Conservation (phyloP, 2,888 invertebrate genomes). For the Crepidodera aurea region DNA sequence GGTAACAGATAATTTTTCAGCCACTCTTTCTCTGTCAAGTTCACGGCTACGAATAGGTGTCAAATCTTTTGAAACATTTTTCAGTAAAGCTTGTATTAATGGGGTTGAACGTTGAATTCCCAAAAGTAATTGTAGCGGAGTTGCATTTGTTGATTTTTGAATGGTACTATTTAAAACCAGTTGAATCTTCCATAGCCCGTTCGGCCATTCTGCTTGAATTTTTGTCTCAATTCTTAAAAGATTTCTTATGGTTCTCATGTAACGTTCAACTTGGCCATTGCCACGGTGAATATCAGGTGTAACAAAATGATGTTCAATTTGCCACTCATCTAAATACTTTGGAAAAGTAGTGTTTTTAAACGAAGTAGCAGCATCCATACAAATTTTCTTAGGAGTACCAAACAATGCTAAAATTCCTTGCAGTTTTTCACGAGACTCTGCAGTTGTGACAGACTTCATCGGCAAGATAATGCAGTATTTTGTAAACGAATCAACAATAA, state of each 20-base stretch:
- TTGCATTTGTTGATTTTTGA: conserved; percentile 40
- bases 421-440: conserved; percentile 30
- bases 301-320: conserved; percentile 32
- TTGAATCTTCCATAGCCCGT: conserved; percentile 41
- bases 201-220: conserved; percentile 40
- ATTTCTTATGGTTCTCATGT: conserved; percentile 43
- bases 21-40: conserved; percentile 33
- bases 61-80: conserved; percentile 32
- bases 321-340: conserved; percentile 31
- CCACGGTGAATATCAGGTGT: conserved; percentile 39
- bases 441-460: conserved; percentile 33
- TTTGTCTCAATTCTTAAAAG: conserved; percentile 37
- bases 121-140: conserved; percentile 39
- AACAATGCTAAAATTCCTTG: conserved; percentile 33
- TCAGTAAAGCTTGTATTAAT: conserved; percentile 40
- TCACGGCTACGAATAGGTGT: conserved; percentile 33
- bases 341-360: conserved; percentile 38
- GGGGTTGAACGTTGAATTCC: conserved; percentile 38
- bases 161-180: conserved; percentile 39
- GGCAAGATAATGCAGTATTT: background rate
- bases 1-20: conserved; percentile 2
- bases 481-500: background rate
- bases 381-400: conserved; percentile 36
- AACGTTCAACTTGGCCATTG: conserved; percentile 42
- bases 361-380: conserved; percentile 30